Percentiles rank a stretch among this genome's conserved stretches.
phyloP scores from a whole-genome alignment of 2,888 invertebrate species.

The Papilio demoleus region DNA sequence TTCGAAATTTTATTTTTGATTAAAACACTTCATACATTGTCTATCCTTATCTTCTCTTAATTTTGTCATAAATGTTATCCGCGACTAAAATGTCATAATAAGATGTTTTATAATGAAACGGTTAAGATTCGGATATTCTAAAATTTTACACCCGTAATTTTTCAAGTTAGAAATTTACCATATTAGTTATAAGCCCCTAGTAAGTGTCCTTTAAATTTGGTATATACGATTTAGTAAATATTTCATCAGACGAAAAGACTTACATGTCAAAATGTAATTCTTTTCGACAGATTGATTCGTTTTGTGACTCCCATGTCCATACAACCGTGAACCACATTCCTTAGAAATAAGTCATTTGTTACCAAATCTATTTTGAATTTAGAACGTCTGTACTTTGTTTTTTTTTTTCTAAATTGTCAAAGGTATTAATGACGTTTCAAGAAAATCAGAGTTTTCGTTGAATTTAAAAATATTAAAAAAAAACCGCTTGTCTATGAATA shows the following conservation, averaged over 20 bases:
- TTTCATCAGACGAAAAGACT: background rate
- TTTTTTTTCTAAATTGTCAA: slow-evolving; percentile 15
- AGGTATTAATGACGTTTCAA: slow-evolving; percentile 20
- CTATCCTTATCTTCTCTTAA: background rate
- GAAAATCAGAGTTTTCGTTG: slow-evolving; percentile 8
- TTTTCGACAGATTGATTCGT: slow-evolving; percentile 18
- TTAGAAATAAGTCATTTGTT: slow-evolving; percentile 68
- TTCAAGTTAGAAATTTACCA: slow-evolving; percentile 43
- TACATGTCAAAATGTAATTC: background rate
- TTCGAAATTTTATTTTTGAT: background rate
- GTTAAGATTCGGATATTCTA: slow-evolving; percentile 34
- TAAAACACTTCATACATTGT: background rate
- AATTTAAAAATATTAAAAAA: background rate
- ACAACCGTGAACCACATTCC: slow-evolving; percentile 74
- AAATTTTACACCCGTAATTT: slow-evolving; percentile 44
- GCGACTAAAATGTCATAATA: too few species aligned
- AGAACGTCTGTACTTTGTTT: slow-evolving; percentile 11
- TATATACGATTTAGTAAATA: slow-evolving; percentile 55
- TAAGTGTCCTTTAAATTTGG: slow-evolving; percentile 73
- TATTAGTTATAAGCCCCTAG: slow-evolving; percentile 54
- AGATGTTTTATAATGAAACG: slow-evolving; percentile 24
- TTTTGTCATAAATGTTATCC: background rate
- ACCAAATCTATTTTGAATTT: slow-evolving; percentile 46
- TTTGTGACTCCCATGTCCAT: slow-evolving; percentile 50
- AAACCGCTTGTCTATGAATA: slow-evolving; percentile 8